phyloP scores from a whole-genome alignment of 2,797 vertebrate species.

The Antrozous pallidus region DNA sequence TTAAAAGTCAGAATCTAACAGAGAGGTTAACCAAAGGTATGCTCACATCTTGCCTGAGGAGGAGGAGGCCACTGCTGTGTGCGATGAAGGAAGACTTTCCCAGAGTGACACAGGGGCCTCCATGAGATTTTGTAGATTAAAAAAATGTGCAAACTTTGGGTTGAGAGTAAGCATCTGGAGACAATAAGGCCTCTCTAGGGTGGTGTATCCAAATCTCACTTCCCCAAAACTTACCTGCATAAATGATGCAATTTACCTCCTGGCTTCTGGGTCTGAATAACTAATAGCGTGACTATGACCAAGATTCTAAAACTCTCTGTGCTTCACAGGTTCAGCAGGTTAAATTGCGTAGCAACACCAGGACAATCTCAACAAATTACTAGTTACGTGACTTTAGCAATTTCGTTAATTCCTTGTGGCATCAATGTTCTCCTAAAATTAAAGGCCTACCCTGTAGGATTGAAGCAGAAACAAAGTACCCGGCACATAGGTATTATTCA shows the following conservation, averaged over 20 bases:
- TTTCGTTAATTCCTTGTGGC: not conserved
- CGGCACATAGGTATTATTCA: not conserved
- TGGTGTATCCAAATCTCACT: not conserved
- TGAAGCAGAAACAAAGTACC: not conserved
- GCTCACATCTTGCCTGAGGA: rapidly evolving
- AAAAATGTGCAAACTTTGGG: not conserved
- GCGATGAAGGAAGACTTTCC: not conserved
- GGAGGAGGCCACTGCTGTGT: not conserved
- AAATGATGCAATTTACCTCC: not conserved
- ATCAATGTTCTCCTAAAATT: not conserved
- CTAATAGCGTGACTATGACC: not conserved
- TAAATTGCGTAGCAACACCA: not conserved
- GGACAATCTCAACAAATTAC: not conserved
- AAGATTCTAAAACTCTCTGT: not conserved
- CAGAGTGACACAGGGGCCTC: rapidly evolving
- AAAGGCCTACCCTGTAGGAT: not conserved
- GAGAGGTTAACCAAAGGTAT: not conserved
- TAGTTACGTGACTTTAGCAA: not conserved
- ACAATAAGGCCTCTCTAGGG: not conserved
- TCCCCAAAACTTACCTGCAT: not conserved
- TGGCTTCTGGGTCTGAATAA: not conserved
- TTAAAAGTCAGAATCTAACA: not conserved
- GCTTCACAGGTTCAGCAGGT: not conserved
- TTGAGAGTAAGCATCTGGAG: not conserved
- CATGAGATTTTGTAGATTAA: not conserved